Percentiles rank a stretch among this genome's conserved stretches.
Conservation (phyloP, 2,888 invertebrate species). For the Drosophila algonquin region DNA sequence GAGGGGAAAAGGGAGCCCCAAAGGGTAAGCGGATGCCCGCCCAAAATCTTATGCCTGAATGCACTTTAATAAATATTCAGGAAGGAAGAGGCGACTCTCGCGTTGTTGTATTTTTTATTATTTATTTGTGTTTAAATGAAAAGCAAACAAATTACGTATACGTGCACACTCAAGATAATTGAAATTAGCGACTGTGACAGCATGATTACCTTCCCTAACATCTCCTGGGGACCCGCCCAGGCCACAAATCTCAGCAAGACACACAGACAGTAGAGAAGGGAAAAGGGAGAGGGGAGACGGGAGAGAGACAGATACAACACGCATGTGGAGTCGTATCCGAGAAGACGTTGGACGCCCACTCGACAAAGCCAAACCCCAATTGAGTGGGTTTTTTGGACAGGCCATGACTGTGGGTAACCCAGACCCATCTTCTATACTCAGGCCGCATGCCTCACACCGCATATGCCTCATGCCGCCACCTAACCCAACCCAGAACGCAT, state of each 20-base stretch:
- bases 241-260: conserved; percentile 58
- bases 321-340: conserved; percentile 28
- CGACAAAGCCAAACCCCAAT: conserved; percentile 63
- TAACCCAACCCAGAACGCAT: conserved; percentile 41
- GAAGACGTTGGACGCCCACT: conserved; percentile 64
- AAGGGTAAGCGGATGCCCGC: conserved; percentile 4
- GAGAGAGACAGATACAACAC: conserved; percentile 40
- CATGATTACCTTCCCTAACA: conserved; percentile 70
- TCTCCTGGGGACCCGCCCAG: conserved; percentile 41
- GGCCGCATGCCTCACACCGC: background rate
- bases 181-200: conserved; percentile 77
- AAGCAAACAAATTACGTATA: conserved; percentile 74
- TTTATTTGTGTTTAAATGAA: conserved; percentile 32
- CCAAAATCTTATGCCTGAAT: conserved; percentile 23
- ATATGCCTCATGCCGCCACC: background rate
- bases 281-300: background rate
- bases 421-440: conserved; percentile 17
- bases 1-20: background rate
- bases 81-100: conserved; percentile 23
- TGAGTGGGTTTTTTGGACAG: conserved; percentile 74
- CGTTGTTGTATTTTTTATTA: background rate
- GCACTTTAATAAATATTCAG: conserved; percentile 39
- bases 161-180: conserved; percentile 74
- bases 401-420: conserved; percentile 36
- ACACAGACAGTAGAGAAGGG: conserved; percentile 5